These are phyloP conservation scores for Rousettus leschenaultii DNA, from an alignment of 2,113 vertebrate genomes.

Conservation along the genomic window DNA sequence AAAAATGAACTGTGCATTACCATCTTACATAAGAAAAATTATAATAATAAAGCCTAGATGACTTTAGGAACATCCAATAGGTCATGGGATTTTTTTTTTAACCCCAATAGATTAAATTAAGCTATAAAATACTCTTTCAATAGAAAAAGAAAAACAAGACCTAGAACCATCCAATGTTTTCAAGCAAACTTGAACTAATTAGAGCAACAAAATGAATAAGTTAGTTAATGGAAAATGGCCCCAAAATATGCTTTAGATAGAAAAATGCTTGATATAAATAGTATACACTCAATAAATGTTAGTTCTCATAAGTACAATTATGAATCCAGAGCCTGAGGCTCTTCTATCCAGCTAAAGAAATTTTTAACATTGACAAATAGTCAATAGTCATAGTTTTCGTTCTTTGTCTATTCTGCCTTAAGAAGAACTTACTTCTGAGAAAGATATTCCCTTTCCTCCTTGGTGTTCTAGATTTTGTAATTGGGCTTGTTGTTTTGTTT, in stretches of 20 bases:
- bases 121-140: conserved; percentile 3
- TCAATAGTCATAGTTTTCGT: neutral
- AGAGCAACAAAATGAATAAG: neutral
- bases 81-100: neutral
- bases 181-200: conserved; percentile 6
- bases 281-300: neutral
- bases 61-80: neutral
- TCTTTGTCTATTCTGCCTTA: neutral
- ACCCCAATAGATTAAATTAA: neutral
- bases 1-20: neutral
- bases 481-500: neutral
- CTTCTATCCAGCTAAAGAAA: neutral
- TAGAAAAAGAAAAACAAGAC: neutral
- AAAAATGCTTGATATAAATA: neutral
- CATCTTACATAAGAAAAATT: conserved; percentile 21
- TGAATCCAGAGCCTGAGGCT: neutral
- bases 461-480: neutral
- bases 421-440: neutral
- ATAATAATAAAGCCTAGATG: conserved; percentile 10
- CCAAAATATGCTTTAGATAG: neutral
- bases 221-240: neutral
- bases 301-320: neutral
- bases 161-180: neutral
- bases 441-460: neutral
- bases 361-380: neutral